A percentile compares a stretch with the other conserved stretches of the same genome.
phyloP scores from a whole-genome alignment of 1,140 invertebrate genomes.

The Mizuhopecten yessoensis region DNA sequence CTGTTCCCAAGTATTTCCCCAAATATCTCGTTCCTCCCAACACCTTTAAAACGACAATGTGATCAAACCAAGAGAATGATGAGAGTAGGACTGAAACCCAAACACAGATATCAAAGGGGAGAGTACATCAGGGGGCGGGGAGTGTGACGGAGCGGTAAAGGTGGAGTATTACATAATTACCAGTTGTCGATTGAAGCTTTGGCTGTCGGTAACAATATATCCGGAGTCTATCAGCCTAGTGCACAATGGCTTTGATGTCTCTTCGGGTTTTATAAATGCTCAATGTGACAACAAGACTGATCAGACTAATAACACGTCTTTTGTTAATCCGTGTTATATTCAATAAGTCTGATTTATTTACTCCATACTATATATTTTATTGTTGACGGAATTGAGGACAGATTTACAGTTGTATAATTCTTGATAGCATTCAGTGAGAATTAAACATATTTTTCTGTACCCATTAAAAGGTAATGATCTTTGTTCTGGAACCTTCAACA shows the following conservation, averaged over 20 bases:
- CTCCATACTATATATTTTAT: too few relatives aligned
- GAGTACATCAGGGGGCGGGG: neutral
- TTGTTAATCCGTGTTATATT: too few relatives aligned
- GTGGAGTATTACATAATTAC: neutral
- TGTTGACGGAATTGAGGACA: too few relatives aligned
- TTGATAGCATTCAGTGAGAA: too few relatives aligned
- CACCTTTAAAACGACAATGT: neutral
- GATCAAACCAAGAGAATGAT: neutral
- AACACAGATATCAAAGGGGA: neutral
- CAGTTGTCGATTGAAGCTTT: neutral
- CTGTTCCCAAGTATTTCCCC: neutral
- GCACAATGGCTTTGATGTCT: neutral
- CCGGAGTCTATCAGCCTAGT: neutral
- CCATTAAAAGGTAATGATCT: too few relatives aligned
- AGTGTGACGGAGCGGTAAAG: neutral
- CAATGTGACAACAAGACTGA: neutral
- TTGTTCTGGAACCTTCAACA: too few relatives aligned
- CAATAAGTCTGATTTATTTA: too few relatives aligned
- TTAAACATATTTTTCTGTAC: too few relatives aligned
- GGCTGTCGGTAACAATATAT: neutral
- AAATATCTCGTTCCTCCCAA: neutral
- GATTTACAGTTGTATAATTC: too few relatives aligned
- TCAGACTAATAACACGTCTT: neutral
- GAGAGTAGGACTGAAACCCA: neutral
- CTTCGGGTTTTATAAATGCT: neutral